These are phyloP conservation scores for Lophotriccus pileatus DNA, from an alignment of 2,797 vertebrate species.

Conservation along the genomic window DNA sequence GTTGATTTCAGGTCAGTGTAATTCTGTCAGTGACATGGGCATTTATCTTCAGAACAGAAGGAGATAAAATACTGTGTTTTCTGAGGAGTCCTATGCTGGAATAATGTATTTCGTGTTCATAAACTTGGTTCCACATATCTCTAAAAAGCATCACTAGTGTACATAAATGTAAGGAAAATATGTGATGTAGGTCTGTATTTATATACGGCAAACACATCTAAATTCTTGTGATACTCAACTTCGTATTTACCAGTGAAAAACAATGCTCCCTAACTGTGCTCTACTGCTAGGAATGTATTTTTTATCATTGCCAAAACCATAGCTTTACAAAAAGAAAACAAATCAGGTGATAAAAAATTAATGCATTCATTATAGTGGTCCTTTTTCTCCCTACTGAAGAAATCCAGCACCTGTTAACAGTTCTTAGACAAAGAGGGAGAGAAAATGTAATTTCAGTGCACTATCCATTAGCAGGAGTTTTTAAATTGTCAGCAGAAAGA, in stretches of 20 bases:
- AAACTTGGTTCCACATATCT: not conserved
- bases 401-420: not conserved
- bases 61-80: not conserved
- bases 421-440: not conserved
- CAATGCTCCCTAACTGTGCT: not conserved
- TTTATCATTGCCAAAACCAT: not conserved
- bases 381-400: not conserved
- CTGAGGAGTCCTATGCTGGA: not conserved
- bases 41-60: not conserved
- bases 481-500: conserved; percentile 17
- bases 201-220: not conserved
- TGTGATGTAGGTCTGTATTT: not conserved
- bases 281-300: not conserved
- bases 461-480: conserved; percentile 2
- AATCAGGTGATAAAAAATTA: conserved; percentile 10
- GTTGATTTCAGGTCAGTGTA: not conserved
- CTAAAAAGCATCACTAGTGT: not conserved
- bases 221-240: not conserved
- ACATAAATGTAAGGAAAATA: not conserved
- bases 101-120: not conserved
- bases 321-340: not conserved
- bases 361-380: not conserved
- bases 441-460: not conserved
- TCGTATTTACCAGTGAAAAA: not conserved
- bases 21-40: not conserved